Conservation (phyloP, 2,797 vertebrate genomes). For the Oreochromis grahami region DNA sequence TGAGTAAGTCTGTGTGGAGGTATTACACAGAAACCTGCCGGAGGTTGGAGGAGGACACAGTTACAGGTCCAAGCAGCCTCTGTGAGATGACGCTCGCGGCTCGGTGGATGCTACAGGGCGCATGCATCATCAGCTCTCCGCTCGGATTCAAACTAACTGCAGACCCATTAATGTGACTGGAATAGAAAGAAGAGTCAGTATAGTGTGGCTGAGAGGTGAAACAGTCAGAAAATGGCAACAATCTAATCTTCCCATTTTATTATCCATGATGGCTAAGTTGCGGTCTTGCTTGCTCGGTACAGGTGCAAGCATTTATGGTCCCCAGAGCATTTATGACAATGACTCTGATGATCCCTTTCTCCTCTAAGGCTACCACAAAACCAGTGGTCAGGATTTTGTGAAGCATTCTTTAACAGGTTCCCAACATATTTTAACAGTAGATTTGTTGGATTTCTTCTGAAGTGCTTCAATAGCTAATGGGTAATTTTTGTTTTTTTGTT, state of each 20-base stretch:
- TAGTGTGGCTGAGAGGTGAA: background rate
- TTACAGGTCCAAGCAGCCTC: background rate
- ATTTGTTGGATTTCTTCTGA: background rate
- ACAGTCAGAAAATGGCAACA: background rate
- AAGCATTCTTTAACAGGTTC: background rate
- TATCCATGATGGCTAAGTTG: background rate
- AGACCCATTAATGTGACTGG: background rate
- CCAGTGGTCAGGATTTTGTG: background rate
- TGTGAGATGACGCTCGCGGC: background rate
- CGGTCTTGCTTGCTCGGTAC: background rate
- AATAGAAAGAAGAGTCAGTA: background rate
- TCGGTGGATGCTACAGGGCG: background rate
- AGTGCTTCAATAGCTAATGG: background rate
- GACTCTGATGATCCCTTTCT: background rate
- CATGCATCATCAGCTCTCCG: background rate
- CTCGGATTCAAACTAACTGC: background rate
- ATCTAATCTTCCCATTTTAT: background rate
- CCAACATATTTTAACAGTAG: background rate
- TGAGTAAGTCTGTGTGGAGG: slow-evolving; percentile 42
- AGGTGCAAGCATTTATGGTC: background rate
- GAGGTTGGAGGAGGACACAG: slow-evolving; percentile 11
- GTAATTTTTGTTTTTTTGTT: background rate
- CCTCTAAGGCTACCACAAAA: background rate
- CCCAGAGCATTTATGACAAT: background rate
- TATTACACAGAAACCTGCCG: slow-evolving; percentile 30